Base-by-base conservation (phyloP, 2,113 vertebrate genomes). In the Ptychochromis oligacanthus region DNA sequence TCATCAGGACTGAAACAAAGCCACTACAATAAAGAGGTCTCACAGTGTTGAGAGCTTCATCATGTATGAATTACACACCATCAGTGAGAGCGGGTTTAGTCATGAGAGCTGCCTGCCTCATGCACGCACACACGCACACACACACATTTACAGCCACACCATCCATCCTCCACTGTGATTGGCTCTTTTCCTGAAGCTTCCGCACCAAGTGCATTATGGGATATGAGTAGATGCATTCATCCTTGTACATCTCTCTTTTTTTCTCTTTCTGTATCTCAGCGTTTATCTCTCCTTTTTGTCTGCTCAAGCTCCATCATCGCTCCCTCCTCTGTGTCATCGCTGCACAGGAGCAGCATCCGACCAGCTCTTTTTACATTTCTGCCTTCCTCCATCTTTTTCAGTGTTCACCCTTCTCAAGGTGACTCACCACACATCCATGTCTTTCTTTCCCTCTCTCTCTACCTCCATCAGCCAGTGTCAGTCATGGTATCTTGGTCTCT, bases 371-470 rank as follows among this genome's bases (percentile, higher is more conserved):
- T 56, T 77, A 57, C 34, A 79, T 67, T 82, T 64, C 80, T 65
- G 36, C 9, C 54, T 65, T 82, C 81, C 82, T 86, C 62, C 74
- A 85, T 80, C 49, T 72, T 86, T 84, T 28, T 55, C 59, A 22
- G 40, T 24, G 1, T 75, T 81, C 86, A 72, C 80, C 56, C 76
- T 75, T 89, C 85, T 90, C 91, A 94, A 93, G 91, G 90, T 94
- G 90, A 95, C 90, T 91, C 89, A 76, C 79, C 61, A 77, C 77
- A 57, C 49, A 85, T 36, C 28, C 79, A 65, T 85, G 12, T 57
- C 57, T 15, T 9, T 34, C 13, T 49, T 1, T 38, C 8, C 2
- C 54, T 56, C 15, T 20, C 28, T 67, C 52, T 58, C 8, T 12
- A 9, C 31, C 38, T 61, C 28, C 40, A 62, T 4, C 28, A 74